Evolutionary conservation across 2,113 vertebrate genomes (phyloP).

Genomic region (Canis aureus): DNA sequence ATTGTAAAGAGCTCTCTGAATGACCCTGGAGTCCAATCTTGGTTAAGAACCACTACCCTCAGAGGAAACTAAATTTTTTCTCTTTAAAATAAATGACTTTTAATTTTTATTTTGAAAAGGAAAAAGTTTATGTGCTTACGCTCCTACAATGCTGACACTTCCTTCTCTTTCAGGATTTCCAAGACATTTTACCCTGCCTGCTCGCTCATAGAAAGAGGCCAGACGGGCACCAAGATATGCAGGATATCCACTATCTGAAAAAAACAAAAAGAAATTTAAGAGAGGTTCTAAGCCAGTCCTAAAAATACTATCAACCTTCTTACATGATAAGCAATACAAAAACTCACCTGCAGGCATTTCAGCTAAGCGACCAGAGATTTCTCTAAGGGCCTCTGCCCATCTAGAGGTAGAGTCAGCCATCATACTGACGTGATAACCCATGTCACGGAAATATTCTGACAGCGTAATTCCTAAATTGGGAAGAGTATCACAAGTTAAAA

Average conservation of each 20-base stretch:
- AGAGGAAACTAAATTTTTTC: not conserved
- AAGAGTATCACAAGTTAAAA: conserved; percentile 59
- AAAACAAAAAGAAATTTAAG: conserved; percentile 44
- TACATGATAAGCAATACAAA: not conserved
- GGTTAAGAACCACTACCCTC: not conserved
- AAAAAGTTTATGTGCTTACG: conserved; percentile 90
- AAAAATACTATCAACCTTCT: not conserved
- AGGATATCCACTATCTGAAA: conserved; percentile 97
- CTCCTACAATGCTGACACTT: conserved; percentile 98
- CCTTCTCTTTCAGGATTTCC: conserved; percentile 99
- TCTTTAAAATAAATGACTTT: conserved; percentile 36
- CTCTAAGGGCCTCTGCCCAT: conserved; percentile 98
- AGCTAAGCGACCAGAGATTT: conserved; percentile 98
- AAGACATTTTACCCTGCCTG: conserved; percentile 97
- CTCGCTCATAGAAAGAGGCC: conserved; percentile 98
- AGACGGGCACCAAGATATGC: conserved; percentile 97
- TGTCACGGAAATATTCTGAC: conserved; percentile 98
- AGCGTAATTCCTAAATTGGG: conserved; percentile 94
- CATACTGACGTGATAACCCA: conserved; percentile 99
- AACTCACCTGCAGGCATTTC: conserved; percentile 98
- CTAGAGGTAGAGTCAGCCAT: conserved; percentile 99
- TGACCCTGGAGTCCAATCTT: not conserved
- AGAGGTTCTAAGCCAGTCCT: not conserved
- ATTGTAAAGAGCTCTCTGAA: not conserved
- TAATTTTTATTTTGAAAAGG: conserved; percentile 31